Evolutionary conservation across 1,140 invertebrate species (phyloP).

Genomic region (Penaeus chinensis): DNA sequence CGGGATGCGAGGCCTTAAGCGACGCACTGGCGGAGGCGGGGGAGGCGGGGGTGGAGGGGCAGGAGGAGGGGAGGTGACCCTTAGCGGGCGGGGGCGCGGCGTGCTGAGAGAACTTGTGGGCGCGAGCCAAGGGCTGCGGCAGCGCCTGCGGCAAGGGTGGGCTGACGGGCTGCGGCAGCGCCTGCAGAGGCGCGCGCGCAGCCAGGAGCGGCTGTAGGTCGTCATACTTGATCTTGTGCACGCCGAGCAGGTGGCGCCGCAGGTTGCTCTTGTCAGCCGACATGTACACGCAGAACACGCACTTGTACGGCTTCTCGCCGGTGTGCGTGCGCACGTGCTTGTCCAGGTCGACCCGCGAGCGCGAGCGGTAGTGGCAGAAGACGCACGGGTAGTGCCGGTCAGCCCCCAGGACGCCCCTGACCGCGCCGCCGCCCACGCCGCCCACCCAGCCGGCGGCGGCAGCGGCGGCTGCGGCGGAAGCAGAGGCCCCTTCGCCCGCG

Average conservation of each 20-base stretch:
- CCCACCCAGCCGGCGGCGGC: background rate
- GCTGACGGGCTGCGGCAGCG: background rate
- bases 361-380: conserved; percentile 74
- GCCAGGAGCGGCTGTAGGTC: conserved; percentile 1
- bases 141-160: background rate
- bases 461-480: conserved; percentile 14
- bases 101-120: background rate
- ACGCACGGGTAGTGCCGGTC: conserved; percentile 60
- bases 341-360: conserved; percentile 76
- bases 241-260: conserved; percentile 94
- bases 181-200: background rate
- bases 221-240: conserved; percentile 88
- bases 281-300: conserved; percentile 91
- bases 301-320: conserved; percentile 96
- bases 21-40: background rate
- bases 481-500: conserved; percentile 18
- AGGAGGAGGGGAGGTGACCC: conserved; percentile 64
- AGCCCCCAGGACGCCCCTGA: background rate
- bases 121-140: background rate
- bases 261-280: conserved; percentile 97
- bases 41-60: background rate
- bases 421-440: conserved; percentile 17
- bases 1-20: background rate
- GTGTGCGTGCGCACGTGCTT: conserved; percentile 94
- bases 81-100: background rate